These are phyloP conservation scores for Aspiorhynchus laticeps DNA, from an alignment of 2,113 vertebrate genomes.

Conservation along the genomic window DNA sequence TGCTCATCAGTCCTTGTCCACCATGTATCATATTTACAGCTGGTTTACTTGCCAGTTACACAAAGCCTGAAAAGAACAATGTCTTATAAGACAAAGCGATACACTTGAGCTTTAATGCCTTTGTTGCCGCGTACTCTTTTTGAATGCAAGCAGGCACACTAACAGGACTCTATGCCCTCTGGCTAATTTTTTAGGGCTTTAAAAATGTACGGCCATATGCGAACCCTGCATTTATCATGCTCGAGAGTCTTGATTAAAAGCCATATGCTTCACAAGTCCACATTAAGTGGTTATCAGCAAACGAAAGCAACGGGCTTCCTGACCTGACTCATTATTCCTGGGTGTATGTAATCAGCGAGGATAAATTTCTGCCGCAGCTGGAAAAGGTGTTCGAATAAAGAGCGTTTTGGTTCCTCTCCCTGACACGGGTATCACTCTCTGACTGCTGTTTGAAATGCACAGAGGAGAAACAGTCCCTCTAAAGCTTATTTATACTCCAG, in stretches of 20 bases:
- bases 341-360: slow-evolving; percentile 19
- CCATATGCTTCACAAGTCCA: slow-evolving; percentile 27
- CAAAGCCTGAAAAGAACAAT: not conserved
- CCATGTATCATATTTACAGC: not conserved
- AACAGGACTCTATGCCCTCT: slow-evolving; percentile 2
- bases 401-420: slow-evolving; percentile 3
- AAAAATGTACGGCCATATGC: slow-evolving; percentile 25
- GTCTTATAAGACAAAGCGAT: not conserved
- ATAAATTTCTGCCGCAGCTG: slow-evolving; percentile 4
- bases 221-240: slow-evolving; percentile 1
- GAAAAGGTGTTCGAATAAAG: slow-evolving; percentile 22
- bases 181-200: slow-evolving; percentile 13
- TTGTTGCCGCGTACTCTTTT: not conserved
- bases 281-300: slow-evolving; percentile 38
- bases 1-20: not conserved
- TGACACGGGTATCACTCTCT: slow-evolving; percentile 11
- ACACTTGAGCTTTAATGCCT: not conserved
- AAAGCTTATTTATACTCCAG: slow-evolving; percentile 46
- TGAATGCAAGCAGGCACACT: not conserved
- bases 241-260: slow-evolving; percentile 28
- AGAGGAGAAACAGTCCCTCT: not conserved
- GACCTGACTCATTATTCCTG: slow-evolving; percentile 36
- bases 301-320: slow-evolving; percentile 10
- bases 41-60: not conserved
- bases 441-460: slow-evolving; percentile 37